Base-by-base conservation (phyloP, 2,113 vertebrate genomes). In the Plestiodon gilberti region DNA sequence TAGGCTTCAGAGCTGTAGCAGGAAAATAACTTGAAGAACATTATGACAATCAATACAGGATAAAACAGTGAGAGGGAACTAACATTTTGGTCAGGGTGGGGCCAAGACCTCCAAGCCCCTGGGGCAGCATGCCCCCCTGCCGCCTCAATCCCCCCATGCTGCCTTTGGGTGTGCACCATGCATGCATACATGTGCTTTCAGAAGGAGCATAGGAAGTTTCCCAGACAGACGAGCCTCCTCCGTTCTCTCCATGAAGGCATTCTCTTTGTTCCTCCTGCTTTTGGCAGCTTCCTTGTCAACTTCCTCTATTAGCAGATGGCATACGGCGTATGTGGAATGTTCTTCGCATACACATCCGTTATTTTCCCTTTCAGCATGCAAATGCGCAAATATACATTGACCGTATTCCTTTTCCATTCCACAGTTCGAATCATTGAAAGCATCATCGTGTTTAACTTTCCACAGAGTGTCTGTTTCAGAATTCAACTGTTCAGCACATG, bases 281-380 rank as follows among this genome's bases (percentile, higher is more conserved):
- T 94, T 96, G 96, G 96, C 94, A 96, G 87, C 11, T 0, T 83
- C 87, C 93, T 87, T 83, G 88, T 91, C 92, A 93, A 87, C 95
- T 94, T 91, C 91, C 92, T 93, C 33, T 78, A 38, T 38, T 28
- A 28, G n/a, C 75, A 57, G 83, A 78, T 40, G 83, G 64, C 48
- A 78, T 92, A 90, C 10, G 92, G 86, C 95, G 95, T 92, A 90
- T 91, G 91, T 83, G 92, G 91, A 92, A 93, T 96, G n/a, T n/a
- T 48, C 94, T 96, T 94, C 55, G 92, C 94, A 93, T 91, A 91
- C 93, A 90, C 93, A 93, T 93, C 89, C 94, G 83, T 91, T 90
- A 90, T 94, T 94, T 91, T 82, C 90, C 89, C 83, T 91, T 92
- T 82, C 82, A 69, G 89, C 80, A 59, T 75, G 78, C 43, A 89